These are phyloP conservation scores for Phrynosoma blainvillii DNA, from an alignment of 2,113 vertebrate species.

Conservation along the genomic window DNA sequence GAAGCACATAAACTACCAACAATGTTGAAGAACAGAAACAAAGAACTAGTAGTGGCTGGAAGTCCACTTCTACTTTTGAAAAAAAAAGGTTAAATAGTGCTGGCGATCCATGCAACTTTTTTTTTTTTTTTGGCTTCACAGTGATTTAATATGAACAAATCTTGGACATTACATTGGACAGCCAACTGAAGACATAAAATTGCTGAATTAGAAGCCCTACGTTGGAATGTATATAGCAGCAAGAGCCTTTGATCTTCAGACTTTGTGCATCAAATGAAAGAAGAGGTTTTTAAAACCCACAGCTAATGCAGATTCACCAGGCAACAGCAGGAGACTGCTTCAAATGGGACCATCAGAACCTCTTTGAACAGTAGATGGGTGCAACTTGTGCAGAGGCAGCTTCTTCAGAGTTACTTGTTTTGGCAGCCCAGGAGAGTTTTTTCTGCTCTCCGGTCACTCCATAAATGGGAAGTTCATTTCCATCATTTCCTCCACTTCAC, in stretches of 20 bases:
- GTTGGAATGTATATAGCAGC: slow-evolving; percentile 58
- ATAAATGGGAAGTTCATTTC: not conserved
- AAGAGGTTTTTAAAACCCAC: slow-evolving; percentile 31
- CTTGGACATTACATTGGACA: slow-evolving; percentile 79
- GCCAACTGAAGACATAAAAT: slow-evolving; percentile 64
- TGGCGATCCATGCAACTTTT: no score
- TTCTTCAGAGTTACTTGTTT: not conserved
- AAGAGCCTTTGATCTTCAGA: slow-evolving; percentile 61
- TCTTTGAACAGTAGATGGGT: slow-evolving; percentile 24
- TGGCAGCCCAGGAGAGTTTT: not conserved
- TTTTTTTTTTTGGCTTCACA: slow-evolving; percentile 79
- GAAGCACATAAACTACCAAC: no score
- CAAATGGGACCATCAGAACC: slow-evolving; percentile 3
- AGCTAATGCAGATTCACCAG: slow-evolving; percentile 44
- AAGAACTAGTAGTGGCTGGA: no score
- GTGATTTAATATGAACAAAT: slow-evolving; percentile 89
- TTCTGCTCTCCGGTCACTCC: not conserved
- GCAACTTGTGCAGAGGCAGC: slow-evolving; percentile 21
- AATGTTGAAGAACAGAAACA: no score
- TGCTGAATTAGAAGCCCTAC: slow-evolving; percentile 69
- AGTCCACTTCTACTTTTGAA: no score
- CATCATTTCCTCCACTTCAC: not conserved
- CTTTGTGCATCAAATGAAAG: slow-evolving; percentile 52
- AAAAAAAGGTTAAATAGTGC: no score
- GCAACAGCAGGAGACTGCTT: not conserved